Conservation (phyloP, 2,113 vertebrate species). For the Alosa alosa region DNA sequence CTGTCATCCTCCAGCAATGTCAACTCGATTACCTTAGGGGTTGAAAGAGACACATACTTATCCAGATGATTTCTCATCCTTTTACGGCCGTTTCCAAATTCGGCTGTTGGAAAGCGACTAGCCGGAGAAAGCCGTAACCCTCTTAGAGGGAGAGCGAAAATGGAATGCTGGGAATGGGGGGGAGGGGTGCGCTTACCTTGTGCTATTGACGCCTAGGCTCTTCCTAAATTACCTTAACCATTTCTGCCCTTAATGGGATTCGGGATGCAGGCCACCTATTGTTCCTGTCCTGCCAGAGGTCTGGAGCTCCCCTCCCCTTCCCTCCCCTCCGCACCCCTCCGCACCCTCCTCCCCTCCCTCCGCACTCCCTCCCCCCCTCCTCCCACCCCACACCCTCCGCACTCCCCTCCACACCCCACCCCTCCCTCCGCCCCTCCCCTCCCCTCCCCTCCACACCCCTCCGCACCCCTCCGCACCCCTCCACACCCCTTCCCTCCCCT, state of each 20-base stretch:
- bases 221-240: conserved; percentile 72
- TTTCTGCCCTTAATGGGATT: conserved; percentile 79
- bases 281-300: conserved; percentile 43
- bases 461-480: no score
- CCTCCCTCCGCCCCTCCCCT: no score
- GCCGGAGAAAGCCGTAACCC: conserved; percentile 69
- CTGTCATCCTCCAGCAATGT: conserved; percentile 69
- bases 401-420: no score
- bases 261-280: conserved; percentile 51
- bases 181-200: conserved; percentile 44
- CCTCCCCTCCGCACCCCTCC: conserved; percentile 35
- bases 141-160: conserved; percentile 68
- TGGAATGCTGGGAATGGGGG: conserved; percentile 32
- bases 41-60: conserved; percentile 69
- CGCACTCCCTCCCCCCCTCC: no score
- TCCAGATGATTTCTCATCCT: conserved; percentile 74
- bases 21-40: conserved; percentile 73
- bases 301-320: conserved; percentile 41
- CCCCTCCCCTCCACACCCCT: no score
- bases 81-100: conserved; percentile 65
- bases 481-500: conserved; percentile 41
- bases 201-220: conserved; percentile 51
- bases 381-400: no score
- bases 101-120: conserved; percentile 53
- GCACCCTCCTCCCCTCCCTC: no score